phyloP scores from a whole-genome alignment of 2,113 vertebrate genomes.

The Pelodiscus sinensis region DNA sequence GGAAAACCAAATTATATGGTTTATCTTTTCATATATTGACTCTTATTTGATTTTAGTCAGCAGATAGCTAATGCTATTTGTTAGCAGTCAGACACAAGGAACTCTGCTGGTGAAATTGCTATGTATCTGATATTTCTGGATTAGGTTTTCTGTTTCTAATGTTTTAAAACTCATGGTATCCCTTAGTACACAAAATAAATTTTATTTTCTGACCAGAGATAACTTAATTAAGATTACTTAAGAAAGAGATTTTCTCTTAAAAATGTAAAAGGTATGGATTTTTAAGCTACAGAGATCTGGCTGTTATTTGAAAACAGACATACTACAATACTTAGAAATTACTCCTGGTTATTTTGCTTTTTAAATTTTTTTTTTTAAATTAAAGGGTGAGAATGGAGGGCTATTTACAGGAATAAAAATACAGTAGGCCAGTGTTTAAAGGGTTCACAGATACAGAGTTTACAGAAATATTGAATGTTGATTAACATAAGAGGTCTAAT shows the following conservation, averaged over 20 bases:
- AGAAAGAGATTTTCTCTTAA: not conserved
- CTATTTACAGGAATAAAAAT: slow-evolving; percentile 22
- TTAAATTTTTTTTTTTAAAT: not conserved
- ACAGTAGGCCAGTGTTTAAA: not conserved
- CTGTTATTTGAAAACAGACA: not conserved
- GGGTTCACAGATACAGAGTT: not conserved
- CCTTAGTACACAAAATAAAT: not conserved
- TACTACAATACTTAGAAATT: not conserved
- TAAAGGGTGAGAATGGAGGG: not conserved
- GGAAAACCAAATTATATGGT: not conserved
- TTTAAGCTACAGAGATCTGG: not conserved
- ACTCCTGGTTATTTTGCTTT: not conserved
- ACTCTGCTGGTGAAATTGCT: not conserved
- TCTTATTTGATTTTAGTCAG: slow-evolving; percentile 1
- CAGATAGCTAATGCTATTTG: slow-evolving; percentile 1
- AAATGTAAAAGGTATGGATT: not conserved
- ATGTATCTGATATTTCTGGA: not conserved
- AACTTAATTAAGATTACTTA: not conserved
- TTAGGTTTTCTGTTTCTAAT: not conserved
- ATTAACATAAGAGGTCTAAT: not conserved
- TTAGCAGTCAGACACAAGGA: not conserved
- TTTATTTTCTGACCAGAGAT: not conserved
- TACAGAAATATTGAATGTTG: not conserved
- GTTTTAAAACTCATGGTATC: not conserved
- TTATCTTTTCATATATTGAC: not conserved